A percentile compares a stretch with the other conserved stretches of the same genome.
These are phyloP conservation scores for Cosmorhoe ocellata DNA, from an alignment of 2,888 invertebrate genomes.

Conservation along the genomic window DNA sequence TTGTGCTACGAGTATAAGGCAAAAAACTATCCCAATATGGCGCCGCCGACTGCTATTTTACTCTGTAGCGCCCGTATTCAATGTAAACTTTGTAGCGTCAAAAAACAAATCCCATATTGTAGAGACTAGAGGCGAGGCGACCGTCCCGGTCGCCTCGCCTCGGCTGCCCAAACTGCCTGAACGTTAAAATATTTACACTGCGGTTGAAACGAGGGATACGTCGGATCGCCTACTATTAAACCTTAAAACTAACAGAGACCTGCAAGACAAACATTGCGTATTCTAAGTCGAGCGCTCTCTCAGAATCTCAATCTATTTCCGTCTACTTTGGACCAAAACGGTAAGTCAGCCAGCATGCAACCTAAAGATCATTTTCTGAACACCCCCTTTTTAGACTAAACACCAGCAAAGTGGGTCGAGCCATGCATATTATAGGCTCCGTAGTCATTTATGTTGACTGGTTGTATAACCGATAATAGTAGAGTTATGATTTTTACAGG, in stretches of 20 bases:
- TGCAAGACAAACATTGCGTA: conserved; percentile 27
- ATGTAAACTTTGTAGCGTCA: conserved; percentile 29
- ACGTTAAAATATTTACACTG: conserved; percentile 71
- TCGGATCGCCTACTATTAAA: conserved; percentile 42
- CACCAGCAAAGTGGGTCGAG: background rate
- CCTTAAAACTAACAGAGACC: conserved; percentile 44
- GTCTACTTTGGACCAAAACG: background rate
- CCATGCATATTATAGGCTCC: too few relatives aligned
- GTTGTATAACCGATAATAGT: too few relatives aligned
- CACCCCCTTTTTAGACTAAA: background rate
- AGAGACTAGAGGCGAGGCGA: conserved; percentile 32
- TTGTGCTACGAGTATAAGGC: background rate
- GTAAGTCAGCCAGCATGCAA: background rate
- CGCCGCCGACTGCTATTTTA: conserved; percentile 1
- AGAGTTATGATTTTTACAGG: too few relatives aligned
- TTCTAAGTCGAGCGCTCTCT: background rate
- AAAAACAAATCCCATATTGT: conserved; percentile 52
- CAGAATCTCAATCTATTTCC: conserved; percentile 2
- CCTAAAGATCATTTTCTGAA: background rate
- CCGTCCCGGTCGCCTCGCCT: background rate
- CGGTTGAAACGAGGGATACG: conserved; percentile 55
- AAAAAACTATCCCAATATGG: conserved; percentile 17
- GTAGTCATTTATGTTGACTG: too few relatives aligned
- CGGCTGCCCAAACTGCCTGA: conserved; percentile 47
- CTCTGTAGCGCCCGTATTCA: conserved; percentile 18